Evolutionary conservation across 2,113 vertebrate species (phyloP).

Genomic region (Himantopus leucocephalus): DNA sequence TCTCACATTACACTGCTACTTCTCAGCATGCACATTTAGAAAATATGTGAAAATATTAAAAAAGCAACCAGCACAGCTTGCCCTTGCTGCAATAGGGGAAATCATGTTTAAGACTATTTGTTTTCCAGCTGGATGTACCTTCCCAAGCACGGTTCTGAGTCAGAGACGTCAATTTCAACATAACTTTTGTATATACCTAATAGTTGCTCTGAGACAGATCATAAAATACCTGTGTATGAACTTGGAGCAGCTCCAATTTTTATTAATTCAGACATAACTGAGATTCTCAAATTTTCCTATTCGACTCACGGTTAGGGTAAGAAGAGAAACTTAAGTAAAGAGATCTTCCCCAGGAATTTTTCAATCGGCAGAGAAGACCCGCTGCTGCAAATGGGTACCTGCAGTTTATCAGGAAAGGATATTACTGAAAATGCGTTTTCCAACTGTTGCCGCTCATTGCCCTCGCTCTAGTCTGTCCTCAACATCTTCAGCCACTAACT

Average conservation of each 20-base stretch:
- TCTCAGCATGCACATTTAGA: neutral
- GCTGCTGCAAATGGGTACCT: neutral
- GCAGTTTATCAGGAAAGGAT: neutral
- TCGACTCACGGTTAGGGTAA: neutral
- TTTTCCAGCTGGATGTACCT: neutral
- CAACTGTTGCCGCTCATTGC: neutral
- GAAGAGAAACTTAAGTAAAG: neutral
- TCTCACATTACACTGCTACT: neutral
- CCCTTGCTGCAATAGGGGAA: neutral
- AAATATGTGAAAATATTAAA: neutral
- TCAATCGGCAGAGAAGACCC: neutral
- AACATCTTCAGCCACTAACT: neutral
- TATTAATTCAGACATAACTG: neutral
- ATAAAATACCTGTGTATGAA: neutral
- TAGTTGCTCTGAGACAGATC: neutral
- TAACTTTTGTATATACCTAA: rapidly evolving
- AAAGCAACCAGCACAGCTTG: neutral
- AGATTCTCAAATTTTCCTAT: neutral
- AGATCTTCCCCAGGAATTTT: neutral
- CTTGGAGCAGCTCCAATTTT: neutral
- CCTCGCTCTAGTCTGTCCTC: neutral
- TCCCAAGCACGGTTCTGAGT: neutral
- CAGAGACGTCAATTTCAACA: neutral
- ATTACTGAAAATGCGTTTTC: neutral
- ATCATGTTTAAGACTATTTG: neutral